Conservation (phyloP, 2,113 vertebrate genomes). For the Dryoscopus gambensis region DNA sequence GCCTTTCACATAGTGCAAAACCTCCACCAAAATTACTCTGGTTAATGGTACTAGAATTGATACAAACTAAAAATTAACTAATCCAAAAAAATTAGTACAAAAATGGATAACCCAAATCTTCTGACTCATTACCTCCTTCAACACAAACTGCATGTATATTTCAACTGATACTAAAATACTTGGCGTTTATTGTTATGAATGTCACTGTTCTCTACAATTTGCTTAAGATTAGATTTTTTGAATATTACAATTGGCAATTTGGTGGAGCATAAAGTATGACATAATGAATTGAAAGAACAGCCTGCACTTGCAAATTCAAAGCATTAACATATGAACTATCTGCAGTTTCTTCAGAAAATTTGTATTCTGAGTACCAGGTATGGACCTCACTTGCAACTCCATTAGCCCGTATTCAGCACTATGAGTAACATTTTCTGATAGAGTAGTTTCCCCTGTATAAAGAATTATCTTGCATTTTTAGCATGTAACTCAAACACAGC, state of each 20-base stretch:
- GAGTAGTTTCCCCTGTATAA: neutral
- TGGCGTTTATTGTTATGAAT: neutral
- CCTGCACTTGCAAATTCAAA: constrained; percentile 23
- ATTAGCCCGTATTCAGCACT: neutral
- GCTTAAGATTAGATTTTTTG: neutral
- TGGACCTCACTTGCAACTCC: neutral
- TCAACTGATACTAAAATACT: neutral
- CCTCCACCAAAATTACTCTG: neutral
- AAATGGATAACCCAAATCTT: neutral
- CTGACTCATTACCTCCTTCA: neutral
- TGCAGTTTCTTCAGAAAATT: neutral
- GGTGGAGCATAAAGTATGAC: constrained; percentile 25
- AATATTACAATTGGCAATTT: constrained; percentile 43
- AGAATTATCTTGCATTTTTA: neutral
- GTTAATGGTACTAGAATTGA: neutral
- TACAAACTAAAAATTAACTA: neutral
- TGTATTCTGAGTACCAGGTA: neutral
- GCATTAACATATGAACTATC: neutral
- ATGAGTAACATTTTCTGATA: neutral
- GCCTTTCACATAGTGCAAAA: neutral
- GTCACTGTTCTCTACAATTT: constrained; percentile 29
- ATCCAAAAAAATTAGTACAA: neutral
- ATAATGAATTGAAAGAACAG: constrained; percentile 49
- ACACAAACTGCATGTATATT: neutral
- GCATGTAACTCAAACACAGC: neutral